Conservation (phyloP, 2,797 vertebrate genomes). For the Eutrigla gurnardus region DNA sequence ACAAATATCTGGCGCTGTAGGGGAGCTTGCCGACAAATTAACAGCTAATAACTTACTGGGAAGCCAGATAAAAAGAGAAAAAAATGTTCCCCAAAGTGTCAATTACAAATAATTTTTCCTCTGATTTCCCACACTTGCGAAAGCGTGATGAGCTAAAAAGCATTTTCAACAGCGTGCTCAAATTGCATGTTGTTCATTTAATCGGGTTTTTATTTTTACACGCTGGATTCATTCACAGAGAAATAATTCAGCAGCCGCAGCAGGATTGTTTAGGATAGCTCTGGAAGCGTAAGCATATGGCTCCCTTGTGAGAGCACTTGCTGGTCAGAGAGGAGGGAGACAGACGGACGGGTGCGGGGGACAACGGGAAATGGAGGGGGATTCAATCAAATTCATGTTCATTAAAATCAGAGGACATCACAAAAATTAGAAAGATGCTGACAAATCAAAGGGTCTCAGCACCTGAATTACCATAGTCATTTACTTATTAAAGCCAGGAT, state of each 20-base stretch:
- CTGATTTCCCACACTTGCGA: constrained; percentile 81
- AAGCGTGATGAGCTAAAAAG: constrained; percentile 65
- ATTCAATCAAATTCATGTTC: constrained; percentile 82
- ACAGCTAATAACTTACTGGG: constrained; percentile 98
- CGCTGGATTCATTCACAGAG: constrained; percentile 37
- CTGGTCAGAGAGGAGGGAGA: constrained; percentile 52
- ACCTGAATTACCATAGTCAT: constrained; percentile 90
- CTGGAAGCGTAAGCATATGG: constrained; percentile 32
- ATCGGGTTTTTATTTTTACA: constrained; percentile 22
- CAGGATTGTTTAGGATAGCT: constrained; percentile 39
- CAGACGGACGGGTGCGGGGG: constrained; percentile 47
- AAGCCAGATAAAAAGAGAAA: constrained; percentile 83
- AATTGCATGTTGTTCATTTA: constrained; percentile 47
- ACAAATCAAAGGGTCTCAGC: constrained; percentile 87
- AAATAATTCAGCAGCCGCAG: constrained; percentile 41
- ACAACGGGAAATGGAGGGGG: constrained; percentile 47
- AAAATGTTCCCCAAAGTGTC: constrained; percentile 85
- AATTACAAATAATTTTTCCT: constrained; percentile 85
- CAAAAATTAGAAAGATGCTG: constrained; percentile 84
- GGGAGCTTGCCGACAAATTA: constrained; percentile 98
- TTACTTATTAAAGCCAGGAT: constrained; percentile 89
- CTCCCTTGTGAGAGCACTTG: constrained; percentile 48
- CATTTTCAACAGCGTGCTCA: constrained; percentile 53
- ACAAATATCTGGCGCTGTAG: constrained; percentile 98
- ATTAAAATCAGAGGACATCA: constrained; percentile 84